Conservation (phyloP, 2,888 invertebrate species). For the Heliconius ethilla region DNA sequence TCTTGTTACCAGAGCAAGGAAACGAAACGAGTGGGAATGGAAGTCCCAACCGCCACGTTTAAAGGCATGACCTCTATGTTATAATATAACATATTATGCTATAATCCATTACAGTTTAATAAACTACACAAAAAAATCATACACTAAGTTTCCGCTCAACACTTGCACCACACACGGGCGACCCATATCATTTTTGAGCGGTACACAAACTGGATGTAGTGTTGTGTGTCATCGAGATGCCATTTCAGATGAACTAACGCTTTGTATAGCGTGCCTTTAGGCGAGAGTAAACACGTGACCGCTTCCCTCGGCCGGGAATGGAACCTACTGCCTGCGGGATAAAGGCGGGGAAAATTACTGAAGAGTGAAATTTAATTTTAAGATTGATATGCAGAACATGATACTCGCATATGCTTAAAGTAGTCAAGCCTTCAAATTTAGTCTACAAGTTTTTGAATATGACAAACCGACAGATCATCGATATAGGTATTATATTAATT, state of each 20-base stretch:
- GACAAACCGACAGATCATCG: neutral
- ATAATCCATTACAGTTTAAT: too few relatives aligned
- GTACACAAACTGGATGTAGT: constrained; percentile 40
- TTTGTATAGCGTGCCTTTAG: constrained; percentile 2
- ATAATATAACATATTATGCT: too few relatives aligned
- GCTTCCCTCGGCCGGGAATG: neutral
- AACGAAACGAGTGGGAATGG: too few relatives aligned
- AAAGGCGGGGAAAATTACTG: neutral
- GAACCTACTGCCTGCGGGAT: neutral
- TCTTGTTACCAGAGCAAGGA: too few relatives aligned
- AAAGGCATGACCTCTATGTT: too few relatives aligned
- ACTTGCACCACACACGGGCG: constrained; percentile 29
- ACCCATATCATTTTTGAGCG: constrained; percentile 41
- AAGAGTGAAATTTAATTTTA: neutral
- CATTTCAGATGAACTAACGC: constrained; percentile 26
- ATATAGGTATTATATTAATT: neutral
- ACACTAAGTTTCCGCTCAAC: neutral
- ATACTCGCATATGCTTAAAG: neutral
- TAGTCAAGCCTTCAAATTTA: neutral
- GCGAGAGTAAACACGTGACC: constrained; percentile 6
- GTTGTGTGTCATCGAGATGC: constrained; percentile 38
- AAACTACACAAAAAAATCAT: neutral
- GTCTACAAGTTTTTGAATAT: neutral
- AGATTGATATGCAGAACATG: neutral
- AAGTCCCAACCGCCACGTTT: too few relatives aligned